Evolutionary conservation across 1,140 invertebrate genomes (phyloP).

Genomic region (Aphis gossypii): DNA sequence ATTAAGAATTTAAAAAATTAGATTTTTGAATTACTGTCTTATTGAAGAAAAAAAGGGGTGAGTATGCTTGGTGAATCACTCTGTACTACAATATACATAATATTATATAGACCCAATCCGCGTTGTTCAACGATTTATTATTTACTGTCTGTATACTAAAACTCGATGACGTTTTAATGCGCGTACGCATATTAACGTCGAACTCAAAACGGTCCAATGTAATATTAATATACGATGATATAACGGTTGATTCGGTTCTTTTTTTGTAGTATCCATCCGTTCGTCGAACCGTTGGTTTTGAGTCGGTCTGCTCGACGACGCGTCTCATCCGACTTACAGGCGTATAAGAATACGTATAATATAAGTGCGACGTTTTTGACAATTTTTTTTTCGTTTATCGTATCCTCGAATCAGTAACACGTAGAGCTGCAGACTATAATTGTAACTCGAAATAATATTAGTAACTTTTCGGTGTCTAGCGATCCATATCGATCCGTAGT

Average conservation of each 20-base stretch:
- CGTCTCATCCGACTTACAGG: neutral
- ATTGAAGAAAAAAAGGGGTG: too few species aligned
- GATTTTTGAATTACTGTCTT: too few species aligned
- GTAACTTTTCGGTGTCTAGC: too few species aligned
- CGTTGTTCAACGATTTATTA: neutral
- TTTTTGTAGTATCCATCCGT: neutral
- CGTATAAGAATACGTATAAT: too few species aligned
- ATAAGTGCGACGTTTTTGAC: too few species aligned
- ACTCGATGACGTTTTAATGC: neutral
- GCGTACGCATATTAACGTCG: neutral
- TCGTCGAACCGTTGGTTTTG: neutral
- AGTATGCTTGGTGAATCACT: too few species aligned
- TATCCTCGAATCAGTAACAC: too few species aligned
- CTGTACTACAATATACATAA: neutral
- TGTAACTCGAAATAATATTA: too few species aligned
- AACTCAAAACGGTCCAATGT: neutral
- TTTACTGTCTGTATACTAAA: neutral
- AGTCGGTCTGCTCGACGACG: neutral
- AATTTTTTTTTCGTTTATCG: too few species aligned
- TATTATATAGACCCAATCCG: neutral
- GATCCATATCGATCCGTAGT: too few species aligned
- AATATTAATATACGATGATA: neutral
- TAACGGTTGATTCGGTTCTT: constrained; percentile 9
- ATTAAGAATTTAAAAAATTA: too few species aligned
- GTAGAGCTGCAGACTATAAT: too few species aligned